Percentiles rank a stretch among this genome's conserved stretches.
These are phyloP conservation scores for Poliocrania exsul DNA, from an alignment of 2,797 vertebrate genomes.

Conservation along the genomic window DNA sequence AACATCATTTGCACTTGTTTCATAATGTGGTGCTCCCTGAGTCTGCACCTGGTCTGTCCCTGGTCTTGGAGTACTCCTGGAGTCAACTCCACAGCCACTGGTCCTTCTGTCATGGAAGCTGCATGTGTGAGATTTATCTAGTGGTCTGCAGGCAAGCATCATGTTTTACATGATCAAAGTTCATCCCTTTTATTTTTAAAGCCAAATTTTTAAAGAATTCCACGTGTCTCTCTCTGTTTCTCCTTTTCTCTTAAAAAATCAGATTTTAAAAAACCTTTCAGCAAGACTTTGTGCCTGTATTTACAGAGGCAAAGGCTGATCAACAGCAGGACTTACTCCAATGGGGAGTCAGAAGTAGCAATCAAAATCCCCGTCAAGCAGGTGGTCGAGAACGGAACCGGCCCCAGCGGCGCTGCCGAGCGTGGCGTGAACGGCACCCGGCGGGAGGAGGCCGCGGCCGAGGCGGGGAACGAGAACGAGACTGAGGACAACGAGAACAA, in stretches of 20 bases:
- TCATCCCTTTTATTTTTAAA: neutral
- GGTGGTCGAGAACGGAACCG: slow-evolving; percentile 87
- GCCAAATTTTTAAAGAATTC: neutral
- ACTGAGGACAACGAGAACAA: slow-evolving; percentile 90
- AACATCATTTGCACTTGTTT: neutral
- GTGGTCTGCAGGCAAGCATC: neutral
- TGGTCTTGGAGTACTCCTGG: neutral
- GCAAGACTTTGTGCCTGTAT: slow-evolving; percentile 5
- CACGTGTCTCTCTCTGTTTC: neutral
- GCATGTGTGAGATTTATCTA: neutral
- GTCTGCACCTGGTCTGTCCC: neutral
- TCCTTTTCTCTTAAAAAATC: neutral
- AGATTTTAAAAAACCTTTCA: neutral
- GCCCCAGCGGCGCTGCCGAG: slow-evolving; percentile 73
- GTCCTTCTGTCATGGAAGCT: neutral
- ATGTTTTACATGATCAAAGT: accelerated
- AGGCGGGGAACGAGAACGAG: slow-evolving; percentile 85
- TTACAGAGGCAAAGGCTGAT: slow-evolving; percentile 92
- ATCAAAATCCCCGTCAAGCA: slow-evolving; percentile 85
- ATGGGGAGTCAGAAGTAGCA: slow-evolving; percentile 89
- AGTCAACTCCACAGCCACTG: neutral
- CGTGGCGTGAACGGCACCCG: slow-evolving; percentile 72
- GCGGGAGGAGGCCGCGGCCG: slow-evolving; percentile 77
- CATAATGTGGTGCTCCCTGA: neutral
- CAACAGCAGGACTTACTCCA: slow-evolving; percentile 86